Evolutionary conservation across 1,140 invertebrate species (phyloP).

Genomic region (Delia radicum): DNA sequence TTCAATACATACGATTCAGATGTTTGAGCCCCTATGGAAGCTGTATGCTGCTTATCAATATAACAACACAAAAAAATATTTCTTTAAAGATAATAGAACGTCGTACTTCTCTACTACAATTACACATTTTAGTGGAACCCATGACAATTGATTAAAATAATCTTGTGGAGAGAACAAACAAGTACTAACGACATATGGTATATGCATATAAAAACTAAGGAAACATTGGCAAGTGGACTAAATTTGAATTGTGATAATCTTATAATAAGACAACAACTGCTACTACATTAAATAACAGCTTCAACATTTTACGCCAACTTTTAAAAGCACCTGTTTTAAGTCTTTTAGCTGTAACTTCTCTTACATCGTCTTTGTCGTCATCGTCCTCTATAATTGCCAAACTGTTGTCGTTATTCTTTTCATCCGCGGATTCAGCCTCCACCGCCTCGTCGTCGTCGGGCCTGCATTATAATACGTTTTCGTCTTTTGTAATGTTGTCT

Average conservation of each 20-base stretch:
- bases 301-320: conserved; percentile 12
- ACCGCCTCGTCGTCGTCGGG: background rate
- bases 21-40: background rate
- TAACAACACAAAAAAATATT: background rate
- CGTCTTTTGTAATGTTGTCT: conserved; percentile 57
- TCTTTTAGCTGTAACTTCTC: background rate
- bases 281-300: background rate
- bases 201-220: background rate
- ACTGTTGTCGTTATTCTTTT: conserved; percentile 11
- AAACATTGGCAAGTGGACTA: background rate
- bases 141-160: background rate
- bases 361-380: background rate
- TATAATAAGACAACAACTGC: background rate
- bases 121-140: background rate
- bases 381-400: background rate
- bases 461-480: background rate
- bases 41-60: background rate
- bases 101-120: background rate
- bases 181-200: background rate
- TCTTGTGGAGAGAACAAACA: background rate
- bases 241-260: background rate
- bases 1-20: background rate
- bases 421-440: conserved; percentile 6
- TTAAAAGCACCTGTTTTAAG: background rate
- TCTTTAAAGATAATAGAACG: background rate